Conservation (phyloP, 2,888 invertebrate genomes). For the Dione juno region DNA sequence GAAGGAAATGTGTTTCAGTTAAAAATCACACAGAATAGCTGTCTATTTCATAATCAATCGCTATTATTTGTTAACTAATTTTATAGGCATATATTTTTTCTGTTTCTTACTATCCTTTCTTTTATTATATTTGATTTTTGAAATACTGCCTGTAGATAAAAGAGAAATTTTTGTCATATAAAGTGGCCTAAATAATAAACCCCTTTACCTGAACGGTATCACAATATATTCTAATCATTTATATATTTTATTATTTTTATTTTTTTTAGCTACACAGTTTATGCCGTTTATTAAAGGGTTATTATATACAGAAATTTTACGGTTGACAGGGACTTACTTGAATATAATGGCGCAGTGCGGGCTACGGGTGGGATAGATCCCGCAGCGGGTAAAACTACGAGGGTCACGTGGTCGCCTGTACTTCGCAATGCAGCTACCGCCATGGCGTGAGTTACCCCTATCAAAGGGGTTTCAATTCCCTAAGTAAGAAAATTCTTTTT, state of each 20-base stretch:
- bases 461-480: slow-evolving; percentile 78
- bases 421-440: slow-evolving; percentile 76
- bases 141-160: neutral
- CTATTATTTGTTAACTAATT: neutral
- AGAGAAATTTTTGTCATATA: too few species aligned
- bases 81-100: neutral
- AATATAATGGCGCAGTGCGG: slow-evolving; percentile 71
- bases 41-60: neutral
- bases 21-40: neutral
- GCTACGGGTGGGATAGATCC: slow-evolving; percentile 73
- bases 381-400: slow-evolving; percentile 75
- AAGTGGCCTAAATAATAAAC: too few species aligned
- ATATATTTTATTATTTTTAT: too few species aligned
- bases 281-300: too few species aligned
- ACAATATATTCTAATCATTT: too few species aligned
- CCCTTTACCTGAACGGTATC: too few species aligned
- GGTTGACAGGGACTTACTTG: slow-evolving; percentile 64
- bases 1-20: neutral
- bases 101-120: too few species aligned
- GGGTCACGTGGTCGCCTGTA: slow-evolving; percentile 77
- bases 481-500: slow-evolving; percentile 44
- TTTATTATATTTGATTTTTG: too few species aligned
- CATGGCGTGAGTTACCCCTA: slow-evolving; percentile 78
- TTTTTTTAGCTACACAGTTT: too few species aligned
- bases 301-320: too few species aligned